These are phyloP conservation scores for Cyprinella venusta DNA, from an alignment of 2,797 vertebrate genomes.

Conservation along the genomic window DNA sequence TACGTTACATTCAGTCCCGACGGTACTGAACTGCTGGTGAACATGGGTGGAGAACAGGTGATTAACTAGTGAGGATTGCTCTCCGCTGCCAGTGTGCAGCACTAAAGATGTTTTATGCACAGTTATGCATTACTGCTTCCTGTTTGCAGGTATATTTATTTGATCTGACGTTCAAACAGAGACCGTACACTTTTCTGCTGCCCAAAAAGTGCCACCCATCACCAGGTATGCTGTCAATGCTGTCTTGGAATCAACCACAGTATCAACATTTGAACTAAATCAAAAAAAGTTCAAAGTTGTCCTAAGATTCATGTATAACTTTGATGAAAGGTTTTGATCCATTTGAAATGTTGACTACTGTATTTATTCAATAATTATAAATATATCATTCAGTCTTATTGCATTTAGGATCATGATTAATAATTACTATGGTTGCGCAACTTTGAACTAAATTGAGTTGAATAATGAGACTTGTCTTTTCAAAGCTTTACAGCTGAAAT, in stretches of 20 bases:
- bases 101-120: background rate
- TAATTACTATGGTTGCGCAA: background rate
- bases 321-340: no score
- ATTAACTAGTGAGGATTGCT: background rate
- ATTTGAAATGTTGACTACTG: no score
- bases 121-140: background rate
- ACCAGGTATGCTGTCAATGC: slow-evolving; percentile 71
- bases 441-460: background rate
- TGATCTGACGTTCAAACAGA: slow-evolving; percentile 95
- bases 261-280: no score
- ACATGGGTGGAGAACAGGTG: slow-evolving; percentile 99
- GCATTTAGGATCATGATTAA: background rate
- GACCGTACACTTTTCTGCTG: slow-evolving; percentile 93
- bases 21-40: slow-evolving; percentile 95
- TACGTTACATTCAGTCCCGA: slow-evolving; percentile 98
- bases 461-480: background rate
- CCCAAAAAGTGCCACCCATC: slow-evolving; percentile 90
- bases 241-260: background rate
- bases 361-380: background rate
- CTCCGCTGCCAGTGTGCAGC: background rate
- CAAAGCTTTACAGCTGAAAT: background rate
- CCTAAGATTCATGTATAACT: no score
- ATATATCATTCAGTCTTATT: background rate
- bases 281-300: no score
- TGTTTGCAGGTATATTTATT: slow-evolving; percentile 93